Conservation (phyloP, 2,113 vertebrate genomes). For the Callorhinus ursinus region DNA sequence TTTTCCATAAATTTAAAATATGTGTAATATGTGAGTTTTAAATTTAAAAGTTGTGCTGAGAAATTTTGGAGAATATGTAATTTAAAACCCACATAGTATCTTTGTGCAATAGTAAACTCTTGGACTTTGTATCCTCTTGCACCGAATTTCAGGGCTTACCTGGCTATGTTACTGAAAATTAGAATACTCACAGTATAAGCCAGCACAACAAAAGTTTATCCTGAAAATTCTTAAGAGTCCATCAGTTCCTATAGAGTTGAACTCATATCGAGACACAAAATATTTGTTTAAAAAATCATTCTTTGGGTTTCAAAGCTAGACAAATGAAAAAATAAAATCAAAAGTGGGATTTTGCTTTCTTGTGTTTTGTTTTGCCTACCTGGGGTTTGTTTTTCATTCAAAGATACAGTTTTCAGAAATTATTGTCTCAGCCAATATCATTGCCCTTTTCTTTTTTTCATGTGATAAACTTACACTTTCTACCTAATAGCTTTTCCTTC, state of each 20-base stretch:
- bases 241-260: background rate
- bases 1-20: conserved; percentile 12
- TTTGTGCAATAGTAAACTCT: background rate
- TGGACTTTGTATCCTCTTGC: background rate
- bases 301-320: background rate
- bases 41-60: background rate
- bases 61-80: background rate
- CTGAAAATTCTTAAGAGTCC: background rate
- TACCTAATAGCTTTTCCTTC: background rate
- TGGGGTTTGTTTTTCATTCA: background rate
- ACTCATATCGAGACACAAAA: background rate
- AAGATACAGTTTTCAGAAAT: background rate
- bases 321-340: background rate
- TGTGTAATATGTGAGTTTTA: background rate
- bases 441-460: background rate
- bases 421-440: background rate
- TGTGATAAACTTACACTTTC: background rate
- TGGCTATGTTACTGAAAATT: background rate
- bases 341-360: background rate
- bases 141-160: background rate
- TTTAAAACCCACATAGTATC: background rate
- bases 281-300: background rate
- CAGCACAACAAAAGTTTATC: background rate
- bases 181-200: background rate
- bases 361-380: background rate